phyloP scores from a whole-genome alignment of 2,113 vertebrate species.

The Larimichthys polyactis region DNA sequence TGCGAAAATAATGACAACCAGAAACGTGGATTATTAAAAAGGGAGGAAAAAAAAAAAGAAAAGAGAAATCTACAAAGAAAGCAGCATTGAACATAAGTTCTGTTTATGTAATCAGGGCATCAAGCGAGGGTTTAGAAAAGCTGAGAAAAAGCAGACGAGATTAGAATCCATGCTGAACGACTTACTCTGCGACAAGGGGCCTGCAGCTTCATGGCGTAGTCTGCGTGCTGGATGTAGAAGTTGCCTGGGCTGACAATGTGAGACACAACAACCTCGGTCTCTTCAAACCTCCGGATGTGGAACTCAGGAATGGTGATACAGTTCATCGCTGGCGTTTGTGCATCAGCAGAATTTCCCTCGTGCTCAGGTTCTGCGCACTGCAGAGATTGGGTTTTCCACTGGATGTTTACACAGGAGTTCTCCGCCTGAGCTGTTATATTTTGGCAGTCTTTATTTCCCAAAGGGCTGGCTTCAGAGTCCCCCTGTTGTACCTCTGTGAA shows the following conservation, averaged over 20 bases:
- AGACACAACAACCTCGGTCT: constrained; percentile 79
- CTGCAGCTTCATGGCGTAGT: constrained; percentile 60
- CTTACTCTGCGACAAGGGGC: constrained; percentile 73
- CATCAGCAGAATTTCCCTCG: too few species aligned
- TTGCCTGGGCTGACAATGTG: constrained; percentile 73
- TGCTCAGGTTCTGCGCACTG: constrained; percentile 7
- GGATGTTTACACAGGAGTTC: neutral
- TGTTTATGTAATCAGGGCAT: constrained; percentile 54
- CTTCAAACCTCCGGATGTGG: constrained; percentile 75
- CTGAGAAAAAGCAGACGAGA: constrained; percentile 48
- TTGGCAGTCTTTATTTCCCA: constrained; percentile 11
- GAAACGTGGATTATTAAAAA: constrained; percentile 58
- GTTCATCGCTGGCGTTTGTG: neutral
- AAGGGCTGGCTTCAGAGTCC: neutral
- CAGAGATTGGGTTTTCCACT: neutral
- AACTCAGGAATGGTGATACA: constrained; percentile 73
- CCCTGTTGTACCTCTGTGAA: constrained; percentile 32
- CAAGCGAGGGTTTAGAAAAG: constrained; percentile 31
- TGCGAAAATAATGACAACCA: constrained; percentile 57
- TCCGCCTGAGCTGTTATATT: neutral
- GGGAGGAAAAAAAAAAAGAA: too few species aligned
- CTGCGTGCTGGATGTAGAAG: constrained; percentile 80
- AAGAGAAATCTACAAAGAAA: constrained; percentile 44
- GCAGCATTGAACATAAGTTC: constrained; percentile 44
- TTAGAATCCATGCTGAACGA: constrained; percentile 32